Evolutionary conservation across 1,140 invertebrate genomes (phyloP), one percentile per base, ranked within the genome.

Genomic region (Chionoecetes opilio): DNA sequence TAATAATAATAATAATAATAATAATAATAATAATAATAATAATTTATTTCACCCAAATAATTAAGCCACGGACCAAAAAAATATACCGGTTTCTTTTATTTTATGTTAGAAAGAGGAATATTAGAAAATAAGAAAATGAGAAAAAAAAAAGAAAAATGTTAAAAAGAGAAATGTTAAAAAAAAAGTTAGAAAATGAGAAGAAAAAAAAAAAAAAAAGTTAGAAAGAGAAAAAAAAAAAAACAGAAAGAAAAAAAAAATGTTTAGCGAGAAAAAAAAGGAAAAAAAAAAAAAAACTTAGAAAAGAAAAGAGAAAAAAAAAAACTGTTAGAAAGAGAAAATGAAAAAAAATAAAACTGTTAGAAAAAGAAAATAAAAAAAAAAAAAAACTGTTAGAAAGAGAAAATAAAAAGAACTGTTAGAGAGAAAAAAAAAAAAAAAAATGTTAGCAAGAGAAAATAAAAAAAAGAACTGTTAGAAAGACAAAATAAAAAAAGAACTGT

Each of bases 11-110:
- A 85, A 26, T 31, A 31, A 26, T 31, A 31, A 26, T 31, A 85
- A 26, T 85, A 85, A 26, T 85, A 85, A 26, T 85, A 85, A 26
- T 85, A 85, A 26, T 85, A 85, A 26, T 85, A 85, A 26, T 85
- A 85, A 26, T 85, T 31, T n/a, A n/a, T n/a, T n/a, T n/a, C n/a
- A n/a, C n/a, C n/a, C n/a, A n/a, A n/a, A n/a, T n/a, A n/a, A n/a
- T n/a, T n/a, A n/a, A n/a, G n/a, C n/a, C n/a, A n/a, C n/a, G n/a
- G n/a, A n/a, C n/a, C n/a, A n/a, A n/a, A n/a, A n/a, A n/a, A n/a
- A n/a, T n/a, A n/a, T n/a, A n/a, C n/a, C n/a, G n/a, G n/a, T n/a
- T n/a, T n/a, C n/a, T n/a, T n/a, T n/a, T n/a, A n/a, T n/a, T n/a
- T n/a, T n/a, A 85, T 8, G 41, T 85, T 8, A 85, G n/a, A 85